Base-by-base conservation (phyloP, 2,113 vertebrate genomes). In the Noctilio leporinus region DNA sequence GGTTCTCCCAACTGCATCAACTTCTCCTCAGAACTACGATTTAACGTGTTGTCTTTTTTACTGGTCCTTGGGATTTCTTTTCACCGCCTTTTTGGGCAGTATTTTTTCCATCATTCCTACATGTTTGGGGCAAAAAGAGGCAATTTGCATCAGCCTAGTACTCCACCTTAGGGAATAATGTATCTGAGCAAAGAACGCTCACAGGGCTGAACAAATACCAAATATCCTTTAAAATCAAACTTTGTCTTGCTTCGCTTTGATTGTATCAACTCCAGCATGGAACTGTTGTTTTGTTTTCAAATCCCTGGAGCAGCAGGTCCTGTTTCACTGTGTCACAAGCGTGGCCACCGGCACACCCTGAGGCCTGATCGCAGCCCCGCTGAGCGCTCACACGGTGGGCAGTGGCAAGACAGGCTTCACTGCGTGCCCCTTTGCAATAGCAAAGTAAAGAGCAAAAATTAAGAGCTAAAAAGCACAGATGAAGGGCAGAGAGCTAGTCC, bases 231-330 rank as follows among this genome's bases (percentile, higher is more conserved):
- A 80, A 53, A 72, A 92, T 53, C 1, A 76, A 87, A 96, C 55
- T 53, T 62, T 59, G 5, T 73, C n/a, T 86, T 15, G 10, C 70
- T 40, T 20, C 64, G 72, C 30, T 78, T 10, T 35, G 16, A 49
- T 55, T 78, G 62, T 53, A 57, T 30, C 14, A 78, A 89, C 6
- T 64, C 20, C n/a, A n/a, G n/a, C n/a, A n/a, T n/a, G n/a, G n/a
- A n/a, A n/a, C n/a, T n/a, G n/a, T 47, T 40, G 85, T n/a, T 92
- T 88, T 84, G 53, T 87, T 93, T 92, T 30, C 55, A 85, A 86
- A 51, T 92, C 45, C 89, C 64, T 35, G 20, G 35, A 59, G 49
- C 16, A 92, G 11, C 59, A 73, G 24, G 89, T 67, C 53, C 16
- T 9, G 73, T 30, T 28, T 65, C 82, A 38, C 15, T 62, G 28